Conservation (phyloP, 2,888 invertebrate genomes). For the Microchrysa polita region DNA sequence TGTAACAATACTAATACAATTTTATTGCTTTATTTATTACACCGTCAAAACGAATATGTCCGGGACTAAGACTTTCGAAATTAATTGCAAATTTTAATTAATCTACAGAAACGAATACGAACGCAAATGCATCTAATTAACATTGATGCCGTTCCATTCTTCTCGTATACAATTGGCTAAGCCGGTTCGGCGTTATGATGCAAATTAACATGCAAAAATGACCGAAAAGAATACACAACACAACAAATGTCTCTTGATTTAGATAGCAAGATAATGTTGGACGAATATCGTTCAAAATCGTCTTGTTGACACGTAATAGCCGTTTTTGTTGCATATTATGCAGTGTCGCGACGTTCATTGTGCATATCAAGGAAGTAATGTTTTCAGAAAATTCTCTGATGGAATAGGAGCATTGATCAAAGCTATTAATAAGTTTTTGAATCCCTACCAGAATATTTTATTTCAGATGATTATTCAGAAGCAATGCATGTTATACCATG, state of each 20-base stretch:
- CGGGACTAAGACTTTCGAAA: slow-evolving; percentile 22
- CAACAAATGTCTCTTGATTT: too few relatives aligned
- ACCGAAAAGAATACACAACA: background rate
- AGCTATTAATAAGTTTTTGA: slow-evolving; percentile 38
- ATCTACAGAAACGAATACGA: slow-evolving; percentile 22
- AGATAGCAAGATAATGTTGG: too few relatives aligned
- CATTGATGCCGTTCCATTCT: slow-evolving; percentile 37
- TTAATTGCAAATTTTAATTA: slow-evolving; percentile 44
- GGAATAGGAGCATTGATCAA: slow-evolving; percentile 25
- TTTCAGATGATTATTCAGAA: too few relatives aligned
- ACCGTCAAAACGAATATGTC: slow-evolving; percentile 29
- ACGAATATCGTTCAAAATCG: too few relatives aligned
- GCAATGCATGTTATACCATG: too few relatives aligned
- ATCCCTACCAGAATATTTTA: background rate
- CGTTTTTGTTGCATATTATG: background rate
- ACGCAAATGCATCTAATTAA: slow-evolving; percentile 42
- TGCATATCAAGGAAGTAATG: slow-evolving; percentile 7
- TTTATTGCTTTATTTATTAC: too few relatives aligned
- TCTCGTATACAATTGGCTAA: background rate
- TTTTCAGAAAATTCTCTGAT: slow-evolving; percentile 19
- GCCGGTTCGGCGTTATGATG: background rate
- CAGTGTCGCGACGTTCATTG: background rate
- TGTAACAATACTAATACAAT: too few relatives aligned
- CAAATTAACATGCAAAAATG: background rate
- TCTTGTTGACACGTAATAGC: too few relatives aligned